Evolutionary conservation across 1,140 invertebrate genomes (phyloP), one percentile per base, ranked within the genome.

Genomic region (Drosophila seguyi): DNA sequence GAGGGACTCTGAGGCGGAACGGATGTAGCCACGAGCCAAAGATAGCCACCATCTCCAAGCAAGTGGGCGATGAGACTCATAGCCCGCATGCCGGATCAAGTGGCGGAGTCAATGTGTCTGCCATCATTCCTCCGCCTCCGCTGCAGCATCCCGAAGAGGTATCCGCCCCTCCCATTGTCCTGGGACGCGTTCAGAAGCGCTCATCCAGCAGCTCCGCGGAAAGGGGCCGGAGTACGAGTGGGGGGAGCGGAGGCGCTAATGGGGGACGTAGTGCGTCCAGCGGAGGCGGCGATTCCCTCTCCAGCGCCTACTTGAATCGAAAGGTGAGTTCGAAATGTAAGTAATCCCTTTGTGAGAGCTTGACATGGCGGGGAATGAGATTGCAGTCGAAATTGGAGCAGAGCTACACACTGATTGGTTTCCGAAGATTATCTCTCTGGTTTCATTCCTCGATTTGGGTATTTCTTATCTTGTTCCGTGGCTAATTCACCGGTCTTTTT

Each of bases 261-360:
- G 79, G 72, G 31, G 75, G 62, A 29, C 72, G 84, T 6, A 79
- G 56, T 48, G 62, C 27, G 36, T 67, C 68, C 27, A 50, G 69
- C 39, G 50, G 58, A n/a, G 72, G 73, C 6, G 75, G 73, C 38
- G 88, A 92, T 73, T 53, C 78, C 44, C 86, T 90, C 13, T 90
- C 85, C 59, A 90, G 55, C 60, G 79, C 73, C 47, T 92, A 92
- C 59, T 91, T 92, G 75, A 92, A 91, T 90, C 79, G 91, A 80
- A 92, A 92, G 91, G 91, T 92, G 82, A 88, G 90, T 90, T 90
- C 81, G 85, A 90, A 90, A 90, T 90, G 85, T 90, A 90, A 90
- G 85, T 90, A 90, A 90, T 88, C 75, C 78, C 78, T 72, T 79
- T 88, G 62, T 53, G 59, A 80, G 57, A 77, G 56, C 72, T 74